Percentiles rank a stretch among this genome's conserved stretches.
phyloP scores from a whole-genome alignment of 2,113 vertebrate genomes.

The Ellobius talpinus region DNA sequence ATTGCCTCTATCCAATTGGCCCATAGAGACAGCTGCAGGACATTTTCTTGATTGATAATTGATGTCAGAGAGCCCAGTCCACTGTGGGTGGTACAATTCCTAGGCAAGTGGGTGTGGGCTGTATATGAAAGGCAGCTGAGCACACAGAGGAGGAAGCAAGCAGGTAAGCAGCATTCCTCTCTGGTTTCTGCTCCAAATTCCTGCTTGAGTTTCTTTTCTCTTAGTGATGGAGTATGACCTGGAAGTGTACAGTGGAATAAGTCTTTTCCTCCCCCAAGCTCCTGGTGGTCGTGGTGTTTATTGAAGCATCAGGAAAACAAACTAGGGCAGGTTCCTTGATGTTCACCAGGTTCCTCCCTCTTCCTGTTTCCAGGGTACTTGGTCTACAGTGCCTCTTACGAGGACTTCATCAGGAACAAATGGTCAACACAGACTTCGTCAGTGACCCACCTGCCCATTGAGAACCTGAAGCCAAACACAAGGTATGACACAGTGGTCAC shows the following conservation, averaged over 20 bases:
- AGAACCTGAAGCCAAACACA: constrained; percentile 99
- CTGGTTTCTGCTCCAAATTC: neutral
- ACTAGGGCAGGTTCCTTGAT: neutral
- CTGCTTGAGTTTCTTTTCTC: neutral
- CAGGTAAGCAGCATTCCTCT: neutral
- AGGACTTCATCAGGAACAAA: constrained; percentile 96
- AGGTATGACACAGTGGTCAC: constrained; percentile 87
- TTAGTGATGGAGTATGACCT: neutral
- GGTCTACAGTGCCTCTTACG: constrained; percentile 97
- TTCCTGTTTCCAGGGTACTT: constrained; percentile 90
- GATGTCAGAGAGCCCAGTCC: neutral
- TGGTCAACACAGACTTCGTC: constrained; percentile 92
- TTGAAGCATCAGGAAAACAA: neutral
- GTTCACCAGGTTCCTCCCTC: neutral
- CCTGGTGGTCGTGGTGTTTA: neutral
- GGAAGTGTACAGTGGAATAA: neutral
- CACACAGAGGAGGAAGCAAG: neutral
- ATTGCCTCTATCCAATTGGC: neutral
- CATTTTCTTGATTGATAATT: neutral
- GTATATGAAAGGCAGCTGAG: neutral
- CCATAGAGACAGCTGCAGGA: neutral
- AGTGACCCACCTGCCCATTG: constrained; percentile 94
- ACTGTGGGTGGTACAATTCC: neutral
- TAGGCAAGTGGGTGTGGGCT: too few species aligned
- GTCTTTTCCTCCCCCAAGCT: neutral